Evolutionary conservation across 2,797 vertebrate species (phyloP).

Genomic region (Falco naumanni): DNA sequence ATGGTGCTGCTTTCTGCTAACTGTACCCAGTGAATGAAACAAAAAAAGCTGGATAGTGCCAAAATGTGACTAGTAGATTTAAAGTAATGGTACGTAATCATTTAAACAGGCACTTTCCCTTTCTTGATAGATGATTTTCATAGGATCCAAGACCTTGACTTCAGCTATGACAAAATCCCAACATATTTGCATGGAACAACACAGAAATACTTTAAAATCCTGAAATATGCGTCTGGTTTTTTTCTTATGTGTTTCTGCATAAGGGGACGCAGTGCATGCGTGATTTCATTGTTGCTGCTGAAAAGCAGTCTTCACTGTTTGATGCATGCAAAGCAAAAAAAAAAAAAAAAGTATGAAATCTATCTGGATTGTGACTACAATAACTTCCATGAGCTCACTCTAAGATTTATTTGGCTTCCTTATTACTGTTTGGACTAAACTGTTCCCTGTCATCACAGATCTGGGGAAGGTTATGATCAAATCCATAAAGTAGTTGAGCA

Average conservation of each 20-base stretch:
- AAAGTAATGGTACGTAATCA: neutral
- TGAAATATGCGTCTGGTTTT: neutral
- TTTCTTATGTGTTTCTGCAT: neutral
- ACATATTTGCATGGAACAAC: neutral
- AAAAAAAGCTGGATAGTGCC: neutral
- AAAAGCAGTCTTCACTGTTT: neutral
- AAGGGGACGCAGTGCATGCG: neutral
- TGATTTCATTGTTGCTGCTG: neutral
- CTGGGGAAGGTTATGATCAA: neutral
- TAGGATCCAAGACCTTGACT: neutral
- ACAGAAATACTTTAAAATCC: neutral
- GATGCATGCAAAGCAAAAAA: neutral
- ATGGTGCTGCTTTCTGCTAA: neutral
- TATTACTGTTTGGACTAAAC: neutral
- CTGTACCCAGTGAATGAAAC: neutral
- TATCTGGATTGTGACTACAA: neutral
- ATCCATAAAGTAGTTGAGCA: neutral
- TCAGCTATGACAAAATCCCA: neutral
- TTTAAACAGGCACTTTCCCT: neutral
- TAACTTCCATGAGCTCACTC: neutral
- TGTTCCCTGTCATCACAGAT: neutral
- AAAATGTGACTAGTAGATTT: neutral
- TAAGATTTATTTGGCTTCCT: neutral
- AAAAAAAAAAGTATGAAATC: neutral
- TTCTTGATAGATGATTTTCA: neutral